Base-by-base conservation (phyloP, 2,888 invertebrate species). In the Dynastes maya region DNA sequence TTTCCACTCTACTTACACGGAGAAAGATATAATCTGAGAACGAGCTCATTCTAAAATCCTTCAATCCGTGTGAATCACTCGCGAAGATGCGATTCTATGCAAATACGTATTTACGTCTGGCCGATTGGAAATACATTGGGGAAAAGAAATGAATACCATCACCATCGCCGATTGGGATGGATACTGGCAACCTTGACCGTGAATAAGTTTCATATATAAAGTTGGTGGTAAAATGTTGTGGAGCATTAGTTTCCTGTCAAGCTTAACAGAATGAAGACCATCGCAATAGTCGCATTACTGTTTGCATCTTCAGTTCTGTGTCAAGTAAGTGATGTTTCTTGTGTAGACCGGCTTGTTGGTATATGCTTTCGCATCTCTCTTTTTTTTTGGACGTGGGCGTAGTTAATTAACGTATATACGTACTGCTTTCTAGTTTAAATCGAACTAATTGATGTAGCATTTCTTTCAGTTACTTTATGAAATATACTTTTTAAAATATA, bases 141-240 rank as follows among this genome's bases (percentile, higher is more conserved):
- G 22, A 58, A 72, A 72, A 72, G 58, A 58, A 72, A 22, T 58
- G 55, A 55, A 76, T 67, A 76, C 76, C 76, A 67, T 76, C 76
- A 67, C 76, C 51, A 67, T 67, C 64, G 37, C 37, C 22, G 40
- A 11, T 13, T 49, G 45, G 27, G 75, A 58, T 53, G 27, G 55
- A n/a, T 67, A 67, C 40, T 45, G 32, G 64, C 51, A 77, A 79
- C 77, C 77, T 79, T 79, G 79, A 79, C 79, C 79, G 77, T 72
- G 70, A 77, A 70, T 55, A 32, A 45, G 55, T 71, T 75, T 65
- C 55, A 76, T 79, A 79, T 79, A 79, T 79, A 79, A 79, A 79
- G 79, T 71, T 72, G 79, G 77, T 70, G 77, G 77, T 77, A 55
- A 61, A 65, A 55, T 75, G 58, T 78, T 64, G 51, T 58, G 55